Evolutionary conservation across 1,140 invertebrate species (phyloP).

Genomic region (Euglossa dilemma): DNA sequence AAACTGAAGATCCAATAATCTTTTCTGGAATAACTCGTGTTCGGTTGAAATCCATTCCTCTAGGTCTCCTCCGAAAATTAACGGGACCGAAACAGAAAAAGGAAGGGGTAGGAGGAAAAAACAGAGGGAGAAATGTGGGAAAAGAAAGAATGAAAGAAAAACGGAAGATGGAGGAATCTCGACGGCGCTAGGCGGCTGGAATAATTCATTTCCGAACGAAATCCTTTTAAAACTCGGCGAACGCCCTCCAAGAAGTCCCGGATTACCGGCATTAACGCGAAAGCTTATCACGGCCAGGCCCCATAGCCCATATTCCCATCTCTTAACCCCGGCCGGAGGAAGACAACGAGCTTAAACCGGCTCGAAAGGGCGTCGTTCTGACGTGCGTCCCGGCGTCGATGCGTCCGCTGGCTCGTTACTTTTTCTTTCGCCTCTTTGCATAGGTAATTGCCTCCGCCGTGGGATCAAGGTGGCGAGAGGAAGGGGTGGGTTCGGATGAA

Average conservation of each 20-base stretch:
- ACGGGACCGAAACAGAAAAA: too few relatives aligned
- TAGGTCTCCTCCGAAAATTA: too few relatives aligned
- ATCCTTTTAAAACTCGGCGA: conserved; percentile 48
- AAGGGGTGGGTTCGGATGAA: conserved; percentile 32
- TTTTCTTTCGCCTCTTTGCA: conserved; percentile 70
- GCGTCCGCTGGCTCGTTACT: conserved; percentile 65
- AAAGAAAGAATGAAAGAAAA: neutral
- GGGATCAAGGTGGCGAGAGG: conserved; percentile 59
- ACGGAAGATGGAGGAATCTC: neutral
- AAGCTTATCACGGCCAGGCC: conserved; percentile 40
- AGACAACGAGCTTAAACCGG: conserved; percentile 52
- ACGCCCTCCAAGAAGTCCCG: conserved; percentile 41
- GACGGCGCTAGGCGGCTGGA: neutral
- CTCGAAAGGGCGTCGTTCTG: conserved; percentile 38
- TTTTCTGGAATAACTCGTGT: conserved; percentile 46
- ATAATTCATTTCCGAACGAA: conserved; percentile 50
- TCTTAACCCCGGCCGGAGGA: neutral
- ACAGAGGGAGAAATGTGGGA: neutral
- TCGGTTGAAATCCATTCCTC: conserved; percentile 36
- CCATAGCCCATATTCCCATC: conserved; percentile 3
- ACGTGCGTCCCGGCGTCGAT: conserved; percentile 46
- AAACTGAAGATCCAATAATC: neutral
- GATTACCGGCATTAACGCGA: conserved; percentile 42
- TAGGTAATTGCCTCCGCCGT: conserved; percentile 69
- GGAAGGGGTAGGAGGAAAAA: too few relatives aligned